These are phyloP conservation scores for Maccullochella peelii DNA, from an alignment of 2,113 vertebrate species.

Conservation along the genomic window DNA sequence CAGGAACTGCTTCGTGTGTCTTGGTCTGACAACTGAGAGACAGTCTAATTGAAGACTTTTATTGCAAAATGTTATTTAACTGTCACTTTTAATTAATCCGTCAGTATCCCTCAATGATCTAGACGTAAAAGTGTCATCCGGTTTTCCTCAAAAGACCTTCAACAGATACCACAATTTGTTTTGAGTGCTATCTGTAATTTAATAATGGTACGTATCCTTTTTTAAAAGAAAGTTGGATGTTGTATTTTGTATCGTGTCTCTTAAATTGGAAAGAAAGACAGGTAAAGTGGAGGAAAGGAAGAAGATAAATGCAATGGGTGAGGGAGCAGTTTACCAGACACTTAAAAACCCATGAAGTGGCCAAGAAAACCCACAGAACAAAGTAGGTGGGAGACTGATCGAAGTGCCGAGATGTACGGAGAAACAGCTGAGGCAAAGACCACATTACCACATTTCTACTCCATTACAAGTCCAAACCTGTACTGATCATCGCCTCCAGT, in stretches of 20 bases:
- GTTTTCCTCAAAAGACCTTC: constrained; percentile 1
- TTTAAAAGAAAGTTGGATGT: neutral
- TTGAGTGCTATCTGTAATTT: neutral
- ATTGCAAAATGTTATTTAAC: constrained; percentile 22
- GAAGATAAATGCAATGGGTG: neutral
- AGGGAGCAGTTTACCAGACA: neutral
- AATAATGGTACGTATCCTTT: neutral
- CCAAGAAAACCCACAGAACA: neutral
- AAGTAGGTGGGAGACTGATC: neutral
- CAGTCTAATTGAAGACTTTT: constrained; percentile 19
- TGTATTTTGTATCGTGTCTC: neutral
- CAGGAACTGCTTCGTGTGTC: neutral
- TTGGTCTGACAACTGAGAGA: constrained; percentile 30
- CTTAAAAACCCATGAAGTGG: neutral
- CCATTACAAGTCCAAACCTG: constrained; percentile 21
- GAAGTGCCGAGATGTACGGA: neutral
- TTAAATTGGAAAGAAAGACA: neutral
- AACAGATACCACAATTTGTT: neutral
- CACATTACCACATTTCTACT: neutral
- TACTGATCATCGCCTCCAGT: neutral
- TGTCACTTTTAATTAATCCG: constrained; percentile 26
- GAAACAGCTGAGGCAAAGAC: neutral
- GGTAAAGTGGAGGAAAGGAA: neutral
- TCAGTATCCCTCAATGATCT: neutral
- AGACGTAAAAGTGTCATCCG: neutral